Base-by-base conservation (phyloP, 2,113 vertebrate genomes). In the Microcebus tavaratra region DNA sequence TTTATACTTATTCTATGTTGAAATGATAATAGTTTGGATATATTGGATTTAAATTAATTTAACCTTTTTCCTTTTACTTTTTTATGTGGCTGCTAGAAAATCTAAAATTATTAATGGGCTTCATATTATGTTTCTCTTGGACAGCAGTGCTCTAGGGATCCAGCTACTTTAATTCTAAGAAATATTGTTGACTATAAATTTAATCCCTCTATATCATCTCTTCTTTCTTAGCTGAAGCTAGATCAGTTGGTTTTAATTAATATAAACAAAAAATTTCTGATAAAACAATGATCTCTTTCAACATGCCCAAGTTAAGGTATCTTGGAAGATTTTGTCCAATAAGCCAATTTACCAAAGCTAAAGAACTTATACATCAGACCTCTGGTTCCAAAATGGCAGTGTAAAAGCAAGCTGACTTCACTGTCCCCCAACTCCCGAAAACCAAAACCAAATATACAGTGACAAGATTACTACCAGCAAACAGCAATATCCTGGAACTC, bases 21-120 rank as follows among this genome's bases (percentile, higher is more conserved):
- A 95, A 92, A 86, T 59, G 53, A 78, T 45, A 63, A 36, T 50
- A 81, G 27, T 85, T 88, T 72, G 13, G 63, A 65, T 85, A 94
- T 25, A 27, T 53, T 79, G 12, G 10, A 2, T 89, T 88, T 70
- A 50, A 34, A 70, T 65, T 76, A 94, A 81, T 76, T 76, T 70
- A 4, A 87, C 8, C 2, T 68, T 27, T 73, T 55, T 78, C 2
- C 2, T 83, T 92, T 81, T 59, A 29, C 23, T 88, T 75, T 34
- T 13, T 27, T 63, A 27, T 34, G 8, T 73, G 23, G 34, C n/a
- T 72, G 50, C 13, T 45, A 90, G 55, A 63, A 57, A 57, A 73
- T 48, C 68, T 61, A 34, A 68, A 45, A 39, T 48, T 67, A 34
- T 25, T 45, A 55, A 31, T 21, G 0, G 45, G 10, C 23, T 55